A percentile compares a stretch with the other conserved stretches of the same genome.
phyloP scores from a whole-genome alignment of 2,888 invertebrate genomes.

The Cephus spinipes region DNA sequence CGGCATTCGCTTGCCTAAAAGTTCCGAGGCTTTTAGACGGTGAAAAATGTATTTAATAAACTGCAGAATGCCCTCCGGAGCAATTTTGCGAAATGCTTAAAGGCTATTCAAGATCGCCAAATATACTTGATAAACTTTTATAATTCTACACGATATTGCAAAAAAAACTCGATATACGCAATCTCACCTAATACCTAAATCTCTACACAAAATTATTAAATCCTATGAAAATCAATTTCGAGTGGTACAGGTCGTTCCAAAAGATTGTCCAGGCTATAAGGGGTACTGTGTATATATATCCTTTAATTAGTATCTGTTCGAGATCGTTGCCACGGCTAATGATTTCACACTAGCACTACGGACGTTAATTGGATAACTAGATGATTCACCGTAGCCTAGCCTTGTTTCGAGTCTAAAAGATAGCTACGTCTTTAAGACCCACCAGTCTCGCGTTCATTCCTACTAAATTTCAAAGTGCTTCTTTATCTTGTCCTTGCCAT shows the following conservation, averaged over 20 bases:
- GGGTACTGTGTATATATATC: slow-evolving; percentile 20
- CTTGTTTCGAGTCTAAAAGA: neutral
- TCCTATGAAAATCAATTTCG: neutral
- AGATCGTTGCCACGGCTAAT: slow-evolving; percentile 30
- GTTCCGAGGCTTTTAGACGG: slow-evolving; percentile 15
- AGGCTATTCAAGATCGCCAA: neutral
- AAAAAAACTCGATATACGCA: no score
- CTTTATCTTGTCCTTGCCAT: no score
- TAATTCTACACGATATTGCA: no score
- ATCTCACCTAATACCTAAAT: neutral
- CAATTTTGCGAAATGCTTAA: neutral
- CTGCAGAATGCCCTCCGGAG: slow-evolving; percentile 23
- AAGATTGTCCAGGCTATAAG: neutral
- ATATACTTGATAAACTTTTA: neutral
- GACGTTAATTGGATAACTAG: slow-evolving; percentile 46
- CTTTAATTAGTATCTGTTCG: slow-evolving; percentile 39
- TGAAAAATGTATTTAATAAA: slow-evolving; percentile 37
- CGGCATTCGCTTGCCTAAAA: slow-evolving; percentile 12
- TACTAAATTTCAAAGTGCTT: neutral
- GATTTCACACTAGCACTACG: slow-evolving; percentile 20
- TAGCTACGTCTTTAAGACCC: neutral
- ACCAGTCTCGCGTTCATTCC: neutral
- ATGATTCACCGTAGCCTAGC: slow-evolving; percentile 15
- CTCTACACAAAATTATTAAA: neutral
- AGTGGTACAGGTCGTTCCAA: neutral